Evolutionary conservation across 1,140 invertebrate genomes (phyloP), one percentile per base, ranked within the genome.

Genomic region (Drosophila bocqueti): DNA sequence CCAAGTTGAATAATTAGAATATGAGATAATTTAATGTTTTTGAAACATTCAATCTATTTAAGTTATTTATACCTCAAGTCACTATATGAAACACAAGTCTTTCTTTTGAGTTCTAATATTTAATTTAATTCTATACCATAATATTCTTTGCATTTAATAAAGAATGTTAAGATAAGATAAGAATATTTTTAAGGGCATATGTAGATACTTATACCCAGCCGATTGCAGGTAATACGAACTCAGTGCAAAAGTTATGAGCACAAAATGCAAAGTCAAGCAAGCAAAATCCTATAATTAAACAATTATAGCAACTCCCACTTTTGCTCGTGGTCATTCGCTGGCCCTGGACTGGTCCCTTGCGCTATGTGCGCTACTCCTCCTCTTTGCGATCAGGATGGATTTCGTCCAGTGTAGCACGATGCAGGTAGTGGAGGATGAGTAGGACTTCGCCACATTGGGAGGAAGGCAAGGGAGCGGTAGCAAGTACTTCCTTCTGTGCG

Each of bases 291-390:
- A 92, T 92, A 92, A 92, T 92, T 92, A 92, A 92, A 92, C 91
- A 92, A 92, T 92, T 92, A 92, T 92, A 91, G 91, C 87, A 92
- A 92, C 91, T 92, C 91, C 91, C 91, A 92, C 91, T 92, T 92
- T 91, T 82, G 91, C 91, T 84, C 47, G 78, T 78, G 91, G 84
- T 86, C 84, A 82, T 85, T 79, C 76, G 73, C 55, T 67, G 68
- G 67, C 50, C 40, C 64, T 67, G 76, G 80, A 78, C 72, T 68
- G 85, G 83, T 77, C 80, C 82, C 86, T 92, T 91, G 79, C 72
- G 83, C 86, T 92, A 84, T 92, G 82, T 92, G 91, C 91, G 83
- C 91, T 92, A 92, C 91, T 92, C 91, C 91, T 91, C 91, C 91
- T 84, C 89, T 92, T 91, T 81, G 79, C 76, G 87, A 92, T 92